phyloP scores from a whole-genome alignment of 2,797 vertebrate genomes.

The Myotis findleyi region DNA sequence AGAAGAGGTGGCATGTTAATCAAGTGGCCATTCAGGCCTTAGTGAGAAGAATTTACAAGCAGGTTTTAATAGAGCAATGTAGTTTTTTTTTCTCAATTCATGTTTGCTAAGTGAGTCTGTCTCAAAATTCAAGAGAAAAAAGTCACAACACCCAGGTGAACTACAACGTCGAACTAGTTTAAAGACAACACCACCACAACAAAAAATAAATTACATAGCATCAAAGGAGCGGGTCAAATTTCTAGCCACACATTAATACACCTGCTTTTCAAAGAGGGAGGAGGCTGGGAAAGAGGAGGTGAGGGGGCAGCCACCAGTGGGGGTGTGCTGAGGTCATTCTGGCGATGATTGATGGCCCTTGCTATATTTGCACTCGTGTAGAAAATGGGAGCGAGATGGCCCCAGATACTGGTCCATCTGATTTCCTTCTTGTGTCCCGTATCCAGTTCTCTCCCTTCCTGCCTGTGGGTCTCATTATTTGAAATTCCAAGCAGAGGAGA shows the following conservation, averaged over 20 bases:
- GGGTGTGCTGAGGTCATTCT: neutral
- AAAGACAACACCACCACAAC: fast-evolving
- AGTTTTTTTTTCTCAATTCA: neutral
- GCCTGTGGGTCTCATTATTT: conserved; percentile 70
- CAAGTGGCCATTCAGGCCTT: neutral
- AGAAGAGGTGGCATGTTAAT: conserved; percentile 30
- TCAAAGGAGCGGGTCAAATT: fast-evolving
- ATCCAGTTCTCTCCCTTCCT: neutral
- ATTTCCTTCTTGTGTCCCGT: conserved; percentile 61
- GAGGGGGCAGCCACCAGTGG: neutral
- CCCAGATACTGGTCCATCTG: conserved; percentile 44
- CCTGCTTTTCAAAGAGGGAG: neutral
- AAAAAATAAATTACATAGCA: neutral
- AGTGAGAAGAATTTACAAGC: conserved; percentile 36
- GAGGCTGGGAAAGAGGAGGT: neutral
- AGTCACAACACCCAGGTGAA: neutral
- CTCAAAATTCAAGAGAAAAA: conserved; percentile 15
- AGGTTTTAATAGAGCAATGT: neutral
- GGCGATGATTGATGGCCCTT: conserved; percentile 77
- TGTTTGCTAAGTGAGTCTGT: neutral
- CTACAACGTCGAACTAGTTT: neutral
- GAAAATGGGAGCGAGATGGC: conserved; percentile 81
- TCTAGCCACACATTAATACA: neutral
- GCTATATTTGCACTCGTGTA: conserved; percentile 76
- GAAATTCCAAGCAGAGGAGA: conserved; percentile 73